Evolutionary conservation across 64 coral and sea anemone genomes (phyloP).

Genomic region (Montipora capricornis): DNA sequence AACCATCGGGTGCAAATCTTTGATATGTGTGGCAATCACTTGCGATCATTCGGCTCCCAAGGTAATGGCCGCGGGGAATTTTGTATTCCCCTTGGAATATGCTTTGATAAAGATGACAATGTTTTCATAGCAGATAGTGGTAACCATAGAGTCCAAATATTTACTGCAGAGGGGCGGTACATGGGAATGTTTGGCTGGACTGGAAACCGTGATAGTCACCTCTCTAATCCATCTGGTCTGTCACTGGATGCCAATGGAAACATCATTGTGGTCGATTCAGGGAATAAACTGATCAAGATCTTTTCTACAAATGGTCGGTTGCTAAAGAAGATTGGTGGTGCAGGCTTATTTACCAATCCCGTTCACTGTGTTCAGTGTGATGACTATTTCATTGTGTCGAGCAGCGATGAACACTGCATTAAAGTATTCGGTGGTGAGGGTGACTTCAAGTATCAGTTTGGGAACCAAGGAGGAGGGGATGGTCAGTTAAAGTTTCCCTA

Average conservation of each 20-base stretch:
- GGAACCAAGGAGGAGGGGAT: conserved; percentile 26
- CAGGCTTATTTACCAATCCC: not conserved
- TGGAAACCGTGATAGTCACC: not conserved
- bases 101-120: conserved; percentile 58
- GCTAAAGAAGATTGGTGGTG: conserved; percentile 5
- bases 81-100: conserved; percentile 34
- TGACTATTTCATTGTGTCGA: not conserved
- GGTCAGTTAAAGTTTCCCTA: conserved; percentile 64
- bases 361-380: conserved; percentile 3
- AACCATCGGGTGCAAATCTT: conserved; percentile 74
- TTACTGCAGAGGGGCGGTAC: conserved; percentile 56
- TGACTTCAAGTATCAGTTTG: conserved; percentile 66
- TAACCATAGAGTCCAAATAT: conserved; percentile 70
- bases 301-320: not conserved
- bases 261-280: conserved; percentile 13
- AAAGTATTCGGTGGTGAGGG: conserved; percentile 64
- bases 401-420: conserved; percentile 56
- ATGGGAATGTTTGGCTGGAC: conserved; percentile 15
- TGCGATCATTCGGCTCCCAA: conserved; percentile 59
- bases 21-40: conserved; percentile 29
- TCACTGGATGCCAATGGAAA: not conserved
- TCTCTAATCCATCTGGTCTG: not conserved
- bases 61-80: not conserved
- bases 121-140: conserved; percentile 70
- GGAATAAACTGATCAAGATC: not conserved